phyloP scores from a whole-genome alignment of 2,888 invertebrate genomes.

The Cephus pygmeus region DNA sequence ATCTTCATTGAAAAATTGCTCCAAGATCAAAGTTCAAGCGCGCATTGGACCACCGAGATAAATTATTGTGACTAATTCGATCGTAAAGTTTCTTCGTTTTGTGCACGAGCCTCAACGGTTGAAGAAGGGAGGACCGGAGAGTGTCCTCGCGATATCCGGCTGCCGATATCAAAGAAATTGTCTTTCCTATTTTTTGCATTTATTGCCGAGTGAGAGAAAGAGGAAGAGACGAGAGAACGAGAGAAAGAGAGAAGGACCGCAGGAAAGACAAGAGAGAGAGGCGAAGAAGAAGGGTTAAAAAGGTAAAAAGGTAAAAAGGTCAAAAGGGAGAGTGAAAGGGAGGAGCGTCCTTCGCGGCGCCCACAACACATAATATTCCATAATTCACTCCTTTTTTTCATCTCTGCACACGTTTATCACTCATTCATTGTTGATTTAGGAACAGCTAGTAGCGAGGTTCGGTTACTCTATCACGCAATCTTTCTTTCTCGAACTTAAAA shows the following conservation, averaged over 20 bases:
- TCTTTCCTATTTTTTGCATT: too few relatives aligned
- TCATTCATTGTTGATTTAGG: conserved; percentile 65
- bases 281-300: not conserved
- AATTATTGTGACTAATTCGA: too few relatives aligned
- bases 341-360: not conserved
- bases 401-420: conserved; percentile 59
- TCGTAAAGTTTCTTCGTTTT: too few relatives aligned
- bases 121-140: too few relatives aligned
- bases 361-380: conserved; percentile 32
- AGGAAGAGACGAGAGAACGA: not conserved
- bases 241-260: not conserved
- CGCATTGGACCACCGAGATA: not conserved
- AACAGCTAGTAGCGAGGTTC: conserved; percentile 66
- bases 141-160: too few relatives aligned
- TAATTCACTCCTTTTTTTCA: conserved; percentile 45
- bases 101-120: too few relatives aligned
- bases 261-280: not conserved
- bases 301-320: not conserved
- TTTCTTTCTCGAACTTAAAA: conserved; percentile 48
- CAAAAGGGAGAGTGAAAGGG: not conserved
- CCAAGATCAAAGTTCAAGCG: not conserved
- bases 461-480: conserved; percentile 65
- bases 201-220: too few relatives aligned
- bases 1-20: too few relatives aligned
- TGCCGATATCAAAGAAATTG: too few relatives aligned